Percentiles rank a stretch among this genome's conserved stretches.
These are phyloP conservation scores for Platycnemis pennipes DNA, from an alignment of 2,888 invertebrate genomes.

Conservation along the genomic window DNA sequence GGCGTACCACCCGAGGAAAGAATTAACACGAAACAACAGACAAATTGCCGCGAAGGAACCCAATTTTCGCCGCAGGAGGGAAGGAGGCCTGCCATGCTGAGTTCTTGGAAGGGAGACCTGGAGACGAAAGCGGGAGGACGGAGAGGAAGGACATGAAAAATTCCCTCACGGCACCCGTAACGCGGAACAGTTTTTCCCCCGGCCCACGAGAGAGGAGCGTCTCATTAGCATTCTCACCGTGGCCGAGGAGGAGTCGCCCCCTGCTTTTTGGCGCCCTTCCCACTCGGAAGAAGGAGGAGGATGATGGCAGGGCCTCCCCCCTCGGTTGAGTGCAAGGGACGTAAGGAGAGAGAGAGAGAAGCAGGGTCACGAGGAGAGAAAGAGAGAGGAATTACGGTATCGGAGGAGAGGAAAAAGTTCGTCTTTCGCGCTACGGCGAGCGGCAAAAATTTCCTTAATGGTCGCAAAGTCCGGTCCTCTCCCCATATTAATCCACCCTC, in stretches of 20 bases:
- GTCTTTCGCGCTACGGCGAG: neutral
- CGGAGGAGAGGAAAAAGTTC: neutral
- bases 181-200: conserved; percentile 5
- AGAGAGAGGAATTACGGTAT: neutral
- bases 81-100: neutral
- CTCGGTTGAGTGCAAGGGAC: no score
- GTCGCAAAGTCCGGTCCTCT: neutral
- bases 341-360: neutral
- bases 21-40: conserved; percentile 7
- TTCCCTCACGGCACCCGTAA: conserved; percentile 7
- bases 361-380: neutral
- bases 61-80: neutral
- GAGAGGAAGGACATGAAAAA: conserved; percentile 1
- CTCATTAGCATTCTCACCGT: conserved; percentile 30
- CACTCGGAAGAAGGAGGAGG: neutral
- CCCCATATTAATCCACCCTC: neutral
- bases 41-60: neutral
- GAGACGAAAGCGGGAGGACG: no score
- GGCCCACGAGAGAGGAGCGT: neutral
- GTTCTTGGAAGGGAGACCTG: neutral
- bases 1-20: neutral
- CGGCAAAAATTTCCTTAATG: neutral
- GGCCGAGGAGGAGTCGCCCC: neutral
- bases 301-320: no score
- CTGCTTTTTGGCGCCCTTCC: conserved; percentile 2